A percentile compares a stretch with the other conserved stretches of the same genome.
Evolutionary conservation across 2,113 vertebrate genomes (phyloP).

Genomic region (Numenius arquata): DNA sequence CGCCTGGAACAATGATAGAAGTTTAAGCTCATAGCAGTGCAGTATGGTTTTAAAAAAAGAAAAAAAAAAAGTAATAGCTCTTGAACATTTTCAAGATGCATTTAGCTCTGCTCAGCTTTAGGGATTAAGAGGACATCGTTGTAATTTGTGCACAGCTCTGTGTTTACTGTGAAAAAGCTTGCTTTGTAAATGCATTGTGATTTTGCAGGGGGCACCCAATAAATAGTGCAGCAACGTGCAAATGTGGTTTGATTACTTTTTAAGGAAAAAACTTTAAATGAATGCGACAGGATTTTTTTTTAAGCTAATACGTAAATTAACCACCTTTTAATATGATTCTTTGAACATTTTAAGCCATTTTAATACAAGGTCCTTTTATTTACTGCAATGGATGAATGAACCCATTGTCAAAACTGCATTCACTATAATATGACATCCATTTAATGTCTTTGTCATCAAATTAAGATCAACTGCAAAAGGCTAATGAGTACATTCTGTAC

Average conservation of each 20-base stretch:
- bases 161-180: background rate
- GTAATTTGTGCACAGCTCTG: background rate
- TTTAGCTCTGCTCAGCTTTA: slow-evolving; percentile 1
- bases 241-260: slow-evolving; percentile 36
- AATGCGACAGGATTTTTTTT: background rate
- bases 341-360: background rate
- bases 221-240: background rate
- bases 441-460: slow-evolving; percentile 46
- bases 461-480: slow-evolving; percentile 31
- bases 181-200: slow-evolving; percentile 21
- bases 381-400: background rate
- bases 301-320: background rate
- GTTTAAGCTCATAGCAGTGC: background rate
- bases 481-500: background rate
- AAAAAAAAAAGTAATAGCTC: background rate
- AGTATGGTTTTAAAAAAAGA: background rate
- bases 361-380: slow-evolving; percentile 7
- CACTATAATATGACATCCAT: background rate
- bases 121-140: background rate
- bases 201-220: background rate
- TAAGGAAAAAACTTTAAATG: background rate
- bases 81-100: background rate
- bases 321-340: background rate
- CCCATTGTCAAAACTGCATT: slow-evolving; percentile 6
- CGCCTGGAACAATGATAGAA: background rate